These are phyloP conservation scores for Patiria pectinifera DNA, from an alignment of 53 echinoderm and acorn worm genomes.

Conservation along the genomic window DNA sequence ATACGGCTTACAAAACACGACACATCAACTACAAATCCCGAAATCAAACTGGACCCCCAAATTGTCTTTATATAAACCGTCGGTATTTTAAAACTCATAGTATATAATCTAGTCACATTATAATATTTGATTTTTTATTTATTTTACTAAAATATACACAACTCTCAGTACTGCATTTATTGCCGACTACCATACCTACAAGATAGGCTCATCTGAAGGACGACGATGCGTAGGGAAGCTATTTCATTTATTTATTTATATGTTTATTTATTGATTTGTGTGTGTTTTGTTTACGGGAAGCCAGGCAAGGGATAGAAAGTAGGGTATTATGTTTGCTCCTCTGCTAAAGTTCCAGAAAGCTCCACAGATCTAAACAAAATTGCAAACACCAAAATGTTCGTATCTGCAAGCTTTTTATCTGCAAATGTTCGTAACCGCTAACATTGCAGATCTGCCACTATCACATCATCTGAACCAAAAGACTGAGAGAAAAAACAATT, in stretches of 20 bases:
- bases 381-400: neutral
- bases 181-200: constrained; percentile 30
- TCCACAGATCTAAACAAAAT: neutral
- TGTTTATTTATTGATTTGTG: neutral
- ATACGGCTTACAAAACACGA: neutral
- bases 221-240: constrained; percentile 12
- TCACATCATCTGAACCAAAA: constrained; percentile 6
- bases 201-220: neutral
- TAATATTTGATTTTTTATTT: neutral
- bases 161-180: constrained; percentile 56
- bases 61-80: neutral
- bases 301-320: neutral
- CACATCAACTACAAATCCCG: neutral
- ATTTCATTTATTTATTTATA: neutral
- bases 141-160: constrained; percentile 49
- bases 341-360: neutral
- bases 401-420: neutral
- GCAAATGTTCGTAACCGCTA: no score
- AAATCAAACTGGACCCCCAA: neutral
- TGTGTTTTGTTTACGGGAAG: neutral
- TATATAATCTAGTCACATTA: neutral
- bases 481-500: neutral
- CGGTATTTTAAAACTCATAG: neutral
- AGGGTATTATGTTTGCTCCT: neutral
- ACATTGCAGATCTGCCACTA: no score